Conservation (phyloP, 2,797 vertebrate genomes). For the Psittacula echo region DNA sequence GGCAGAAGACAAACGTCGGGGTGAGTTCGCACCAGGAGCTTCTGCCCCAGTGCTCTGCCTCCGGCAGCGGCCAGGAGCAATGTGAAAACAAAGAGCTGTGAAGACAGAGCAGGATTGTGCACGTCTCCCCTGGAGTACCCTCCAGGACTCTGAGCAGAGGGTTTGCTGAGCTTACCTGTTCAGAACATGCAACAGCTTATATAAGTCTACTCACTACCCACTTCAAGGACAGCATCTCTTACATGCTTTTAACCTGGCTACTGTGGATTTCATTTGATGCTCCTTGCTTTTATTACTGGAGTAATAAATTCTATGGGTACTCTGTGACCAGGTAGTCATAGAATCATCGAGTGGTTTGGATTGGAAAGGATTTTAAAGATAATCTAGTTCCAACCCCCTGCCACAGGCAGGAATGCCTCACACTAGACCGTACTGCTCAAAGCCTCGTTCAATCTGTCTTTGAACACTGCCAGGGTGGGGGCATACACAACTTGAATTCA, state of each 20-base stretch:
- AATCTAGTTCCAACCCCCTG: neutral
- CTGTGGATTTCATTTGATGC: too few relatives aligned
- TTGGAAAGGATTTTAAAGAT: neutral
- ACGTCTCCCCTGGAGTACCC: neutral
- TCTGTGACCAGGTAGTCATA: neutral
- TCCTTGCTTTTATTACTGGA: too few relatives aligned
- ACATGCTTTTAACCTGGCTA: neutral
- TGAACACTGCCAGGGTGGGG: neutral
- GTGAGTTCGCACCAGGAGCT: neutral
- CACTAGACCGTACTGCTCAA: neutral
- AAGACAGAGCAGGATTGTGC: neutral
- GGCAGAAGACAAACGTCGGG: neutral
- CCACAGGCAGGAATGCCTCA: neutral
- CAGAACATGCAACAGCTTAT: neutral
- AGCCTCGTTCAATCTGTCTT: neutral
- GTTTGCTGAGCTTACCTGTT: neutral
- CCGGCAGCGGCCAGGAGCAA: neutral
- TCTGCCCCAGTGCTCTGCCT: neutral
- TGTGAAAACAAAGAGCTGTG: neutral
- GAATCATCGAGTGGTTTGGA: neutral
- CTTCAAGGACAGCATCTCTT: neutral
- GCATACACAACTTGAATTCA: neutral
- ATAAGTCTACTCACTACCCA: accelerated
- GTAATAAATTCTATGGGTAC: neutral
- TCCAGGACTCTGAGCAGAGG: neutral